These are phyloP conservation scores for Drosophila subobscura DNA, from an alignment of 1,140 invertebrate genomes.

Conservation along the genomic window DNA sequence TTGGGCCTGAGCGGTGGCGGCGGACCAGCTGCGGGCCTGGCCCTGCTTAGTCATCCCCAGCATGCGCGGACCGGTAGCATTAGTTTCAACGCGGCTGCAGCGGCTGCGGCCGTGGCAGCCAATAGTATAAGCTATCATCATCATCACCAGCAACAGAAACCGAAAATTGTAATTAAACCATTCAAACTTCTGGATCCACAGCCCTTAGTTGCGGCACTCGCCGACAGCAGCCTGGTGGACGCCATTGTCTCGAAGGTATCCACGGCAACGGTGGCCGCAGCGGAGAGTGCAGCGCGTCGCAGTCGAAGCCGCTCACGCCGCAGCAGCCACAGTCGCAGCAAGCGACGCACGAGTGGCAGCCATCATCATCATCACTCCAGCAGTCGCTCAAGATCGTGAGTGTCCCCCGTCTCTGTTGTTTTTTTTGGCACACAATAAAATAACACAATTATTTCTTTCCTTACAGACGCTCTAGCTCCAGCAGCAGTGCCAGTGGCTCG, in stretches of 20 bases:
- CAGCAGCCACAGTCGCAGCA: slow-evolving; percentile 60
- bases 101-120: slow-evolving; percentile 64
- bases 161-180: slow-evolving; percentile 83
- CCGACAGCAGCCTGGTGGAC: slow-evolving; percentile 78
- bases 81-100: slow-evolving; percentile 70
- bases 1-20: slow-evolving; percentile 43
- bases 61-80: slow-evolving; percentile 35
- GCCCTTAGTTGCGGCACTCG: slow-evolving; percentile 78
- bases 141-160: slow-evolving; percentile 70
- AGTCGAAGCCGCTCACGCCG: slow-evolving; percentile 71
- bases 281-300: slow-evolving; percentile 74
- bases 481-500: slow-evolving; percentile 81
- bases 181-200: slow-evolving; percentile 84
- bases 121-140: slow-evolving; percentile 82
- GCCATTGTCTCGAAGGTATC: slow-evolving; percentile 82
- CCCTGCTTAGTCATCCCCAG: slow-evolving; percentile 48
- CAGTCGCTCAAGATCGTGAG: slow-evolving; percentile 84
- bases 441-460: background rate
- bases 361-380: slow-evolving; percentile 73
- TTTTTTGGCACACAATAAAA: background rate
- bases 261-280: slow-evolving; percentile 78
- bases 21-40: slow-evolving; percentile 37
- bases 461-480: slow-evolving; percentile 83
- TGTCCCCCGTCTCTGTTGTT: slow-evolving; percentile 8
- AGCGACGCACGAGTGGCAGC: slow-evolving; percentile 54